Percentiles rank a stretch among this genome's conserved stretches.
Evolutionary conservation across 2,113 vertebrate species (phyloP).

Genomic region (Chloroceryle aenea): DNA sequence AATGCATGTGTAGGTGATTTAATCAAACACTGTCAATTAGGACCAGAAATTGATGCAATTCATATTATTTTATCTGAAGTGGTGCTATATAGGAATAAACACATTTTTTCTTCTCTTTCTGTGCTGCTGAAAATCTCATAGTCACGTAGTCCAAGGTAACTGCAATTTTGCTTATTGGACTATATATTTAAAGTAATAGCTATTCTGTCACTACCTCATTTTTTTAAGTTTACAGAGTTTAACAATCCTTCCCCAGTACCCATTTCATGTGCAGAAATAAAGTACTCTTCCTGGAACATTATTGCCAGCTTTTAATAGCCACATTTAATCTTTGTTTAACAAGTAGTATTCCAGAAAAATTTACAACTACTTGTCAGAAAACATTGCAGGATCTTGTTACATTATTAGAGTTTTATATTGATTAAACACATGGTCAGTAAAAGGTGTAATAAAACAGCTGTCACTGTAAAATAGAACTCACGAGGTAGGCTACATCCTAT

Average conservation of each 20-base stretch:
- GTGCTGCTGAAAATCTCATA: neutral
- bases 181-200: conserved; percentile 8
- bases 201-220: neutral
- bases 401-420: conserved; percentile 28
- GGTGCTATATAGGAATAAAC: neutral
- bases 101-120: neutral
- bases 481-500: neutral
- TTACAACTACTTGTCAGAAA: conserved; percentile 45
- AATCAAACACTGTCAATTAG: neutral
- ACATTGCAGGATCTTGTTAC: neutral
- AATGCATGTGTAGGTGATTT: neutral
- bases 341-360: conserved; percentile 38
- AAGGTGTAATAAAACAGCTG: conserved; percentile 21
- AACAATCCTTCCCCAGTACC: neutral
- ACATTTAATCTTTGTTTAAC: conserved; percentile 62
- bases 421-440: conserved; percentile 44
- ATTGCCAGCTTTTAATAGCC: conserved; percentile 24
- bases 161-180: neutral
- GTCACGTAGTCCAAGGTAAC: neutral
- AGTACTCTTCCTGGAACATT: conserved; percentile 2
- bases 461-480: neutral
- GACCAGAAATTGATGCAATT: neutral
- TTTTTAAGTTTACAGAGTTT: neutral
- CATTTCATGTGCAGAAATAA: conserved; percentile 31
- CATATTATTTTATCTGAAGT: neutral